phyloP scores from a whole-genome alignment of 2,113 vertebrate species.

The Cynocephalus volans region DNA sequence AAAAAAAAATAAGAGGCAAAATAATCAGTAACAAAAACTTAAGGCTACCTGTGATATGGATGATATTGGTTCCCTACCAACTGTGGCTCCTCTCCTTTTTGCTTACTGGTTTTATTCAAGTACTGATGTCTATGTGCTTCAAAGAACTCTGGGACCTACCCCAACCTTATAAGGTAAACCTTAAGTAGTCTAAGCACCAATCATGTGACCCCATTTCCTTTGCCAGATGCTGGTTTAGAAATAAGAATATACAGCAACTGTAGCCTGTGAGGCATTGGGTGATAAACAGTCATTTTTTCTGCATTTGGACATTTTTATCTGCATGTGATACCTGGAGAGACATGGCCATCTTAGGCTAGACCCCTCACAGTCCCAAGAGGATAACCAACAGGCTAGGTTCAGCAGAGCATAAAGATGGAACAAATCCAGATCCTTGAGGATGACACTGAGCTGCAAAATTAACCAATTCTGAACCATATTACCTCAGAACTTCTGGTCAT shows the following conservation, averaged over 20 bases:
- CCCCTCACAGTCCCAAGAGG: neutral
- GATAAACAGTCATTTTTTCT: neutral
- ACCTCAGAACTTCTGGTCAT: neutral
- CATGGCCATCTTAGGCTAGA: neutral
- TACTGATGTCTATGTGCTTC: neutral
- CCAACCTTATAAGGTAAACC: neutral
- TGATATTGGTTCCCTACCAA: neutral
- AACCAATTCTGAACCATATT: conserved; percentile 29
- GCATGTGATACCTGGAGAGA: neutral
- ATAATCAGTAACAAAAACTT: conserved; percentile 24
- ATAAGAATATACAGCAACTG: conserved; percentile 46
- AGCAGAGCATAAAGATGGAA: conserved; percentile 25
- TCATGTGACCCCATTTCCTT: neutral
- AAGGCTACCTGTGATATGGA: neutral
- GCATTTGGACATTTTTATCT: conserved; percentile 40
- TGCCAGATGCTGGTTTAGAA: conserved; percentile 48
- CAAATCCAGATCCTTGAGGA: conserved; percentile 17
- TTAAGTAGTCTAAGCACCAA: neutral
- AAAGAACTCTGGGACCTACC: conserved; percentile 21
- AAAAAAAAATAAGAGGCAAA: conserved; percentile 33
- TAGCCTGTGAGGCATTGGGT: neutral
- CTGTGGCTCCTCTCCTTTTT: neutral
- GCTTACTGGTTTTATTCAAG: conserved; percentile 48
- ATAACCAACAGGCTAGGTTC: neutral
- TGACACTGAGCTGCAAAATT: neutral